Percentiles rank a stretch among this genome's conserved stretches.
These are phyloP conservation scores for Cottoperca gobio DNA, from an alignment of 2,797 vertebrate species.

Conservation along the genomic window DNA sequence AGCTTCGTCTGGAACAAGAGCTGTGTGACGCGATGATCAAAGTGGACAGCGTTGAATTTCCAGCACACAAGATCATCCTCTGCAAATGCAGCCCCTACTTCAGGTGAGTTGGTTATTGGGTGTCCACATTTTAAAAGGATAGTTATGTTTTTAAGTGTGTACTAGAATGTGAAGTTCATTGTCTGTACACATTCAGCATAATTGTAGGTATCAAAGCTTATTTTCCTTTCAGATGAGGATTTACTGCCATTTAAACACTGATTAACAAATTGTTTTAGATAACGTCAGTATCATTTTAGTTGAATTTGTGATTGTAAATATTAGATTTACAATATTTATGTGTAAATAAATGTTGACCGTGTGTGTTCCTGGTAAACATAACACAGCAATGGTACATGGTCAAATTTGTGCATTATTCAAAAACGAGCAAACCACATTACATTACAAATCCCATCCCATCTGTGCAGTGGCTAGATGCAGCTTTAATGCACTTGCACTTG, in stretches of 20 bases:
- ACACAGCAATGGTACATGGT: background rate
- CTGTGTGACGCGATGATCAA: constrained; percentile 41
- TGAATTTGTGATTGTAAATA: background rate
- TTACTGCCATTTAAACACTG: no score
- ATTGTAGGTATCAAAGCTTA: no score
- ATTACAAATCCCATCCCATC: background rate
- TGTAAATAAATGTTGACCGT: background rate
- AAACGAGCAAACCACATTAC: background rate
- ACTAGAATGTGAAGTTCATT: background rate
- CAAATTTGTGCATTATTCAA: no score
- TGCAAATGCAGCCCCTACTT: constrained; percentile 47
- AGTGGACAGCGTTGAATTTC: constrained; percentile 22
- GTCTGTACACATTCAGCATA: background rate
- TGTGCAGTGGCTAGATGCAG: background rate
- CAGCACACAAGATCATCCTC: constrained; percentile 35
- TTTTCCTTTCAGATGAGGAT: no score
- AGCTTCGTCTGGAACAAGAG: constrained; percentile 28
- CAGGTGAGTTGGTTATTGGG: constrained; percentile 13
- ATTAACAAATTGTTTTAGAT: background rate
- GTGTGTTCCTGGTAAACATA: background rate
- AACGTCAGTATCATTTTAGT: background rate
- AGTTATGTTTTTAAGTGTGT: no score
- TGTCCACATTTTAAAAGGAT: background rate
- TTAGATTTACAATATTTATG: background rate
- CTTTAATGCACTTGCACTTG: background rate